A percentile compares a stretch with the other conserved stretches of the same genome.
These are phyloP conservation scores for Baronia brevicornis DNA, from an alignment of 2,888 invertebrate species.

Conservation along the genomic window DNA sequence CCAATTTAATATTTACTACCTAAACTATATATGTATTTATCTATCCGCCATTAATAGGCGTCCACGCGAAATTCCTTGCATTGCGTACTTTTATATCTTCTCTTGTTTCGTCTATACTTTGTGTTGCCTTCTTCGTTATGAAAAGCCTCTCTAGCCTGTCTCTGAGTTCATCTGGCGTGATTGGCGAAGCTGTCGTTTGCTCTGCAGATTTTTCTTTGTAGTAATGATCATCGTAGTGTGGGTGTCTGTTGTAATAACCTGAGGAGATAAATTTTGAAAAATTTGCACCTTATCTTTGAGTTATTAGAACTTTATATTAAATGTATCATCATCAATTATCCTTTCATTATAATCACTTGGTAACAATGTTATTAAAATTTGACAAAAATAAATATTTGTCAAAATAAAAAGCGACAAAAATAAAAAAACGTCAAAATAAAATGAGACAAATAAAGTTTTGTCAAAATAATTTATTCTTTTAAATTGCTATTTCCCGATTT, in stretches of 20 bases:
- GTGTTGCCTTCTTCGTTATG: constrained; percentile 56
- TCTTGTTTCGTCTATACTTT: constrained; percentile 31
- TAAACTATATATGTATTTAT: not conserved
- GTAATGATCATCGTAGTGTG: constrained; percentile 44
- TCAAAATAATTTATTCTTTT: no score
- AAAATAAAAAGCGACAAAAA: no score
- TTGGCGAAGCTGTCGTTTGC: constrained; percentile 51
- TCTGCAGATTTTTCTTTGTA: constrained; percentile 55
- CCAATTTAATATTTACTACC: not conserved
- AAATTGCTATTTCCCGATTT: no score
- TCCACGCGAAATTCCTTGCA: constrained; percentile 62
- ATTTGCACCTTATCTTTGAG: no score
- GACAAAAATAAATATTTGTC: no score
- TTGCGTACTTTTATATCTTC: constrained; percentile 52
- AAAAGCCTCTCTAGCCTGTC: constrained; percentile 69
- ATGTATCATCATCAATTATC: no score
- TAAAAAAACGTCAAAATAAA: no score
- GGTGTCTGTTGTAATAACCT: constrained; percentile 55
- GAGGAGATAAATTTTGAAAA: constrained; percentile 11
- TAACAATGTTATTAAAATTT: no score
- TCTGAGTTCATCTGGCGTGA: constrained; percentile 69
- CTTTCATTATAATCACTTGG: no score
- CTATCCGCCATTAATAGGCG: constrained; percentile 50
- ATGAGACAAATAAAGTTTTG: no score
- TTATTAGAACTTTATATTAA: no score